Evolutionary conservation across 2,113 vertebrate genomes (phyloP).

Genomic region (Psilopsiagon aurifrons): DNA sequence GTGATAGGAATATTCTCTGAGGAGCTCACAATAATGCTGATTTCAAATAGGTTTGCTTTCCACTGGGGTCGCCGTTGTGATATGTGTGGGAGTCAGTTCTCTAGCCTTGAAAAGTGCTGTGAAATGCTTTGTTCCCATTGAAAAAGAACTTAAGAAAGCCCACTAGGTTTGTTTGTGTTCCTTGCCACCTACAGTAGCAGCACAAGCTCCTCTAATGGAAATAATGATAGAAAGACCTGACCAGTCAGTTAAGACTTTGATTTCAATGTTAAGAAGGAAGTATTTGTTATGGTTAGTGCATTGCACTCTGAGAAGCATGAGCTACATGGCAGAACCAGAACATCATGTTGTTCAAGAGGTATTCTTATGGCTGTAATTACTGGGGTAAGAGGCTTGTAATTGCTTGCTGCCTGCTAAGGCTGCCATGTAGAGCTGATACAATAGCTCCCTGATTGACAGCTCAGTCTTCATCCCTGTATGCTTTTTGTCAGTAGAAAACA

Average conservation of each 20-base stretch:
- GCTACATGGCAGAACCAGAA: rapidly evolving
- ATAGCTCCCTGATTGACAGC: neutral
- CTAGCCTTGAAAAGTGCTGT: neutral
- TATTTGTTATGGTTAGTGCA: neutral
- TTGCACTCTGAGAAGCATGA: neutral
- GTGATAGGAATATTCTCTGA: neutral
- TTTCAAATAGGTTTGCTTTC: neutral
- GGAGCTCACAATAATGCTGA: neutral
- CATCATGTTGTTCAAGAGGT: neutral
- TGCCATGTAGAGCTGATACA: neutral
- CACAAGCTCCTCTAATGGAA: neutral
- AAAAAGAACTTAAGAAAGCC: neutral
- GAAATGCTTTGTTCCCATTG: neutral
- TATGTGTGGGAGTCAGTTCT: neutral
- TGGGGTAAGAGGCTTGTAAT: neutral
- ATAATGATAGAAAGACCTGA: neutral
- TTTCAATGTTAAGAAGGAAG: neutral
- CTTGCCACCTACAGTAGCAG: neutral
- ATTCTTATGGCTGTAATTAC: neutral
- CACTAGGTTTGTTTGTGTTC: neutral
- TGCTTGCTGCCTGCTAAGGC: neutral
- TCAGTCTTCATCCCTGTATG: neutral
- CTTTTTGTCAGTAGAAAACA: neutral
- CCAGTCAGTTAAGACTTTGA: neutral
- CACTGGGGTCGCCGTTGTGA: neutral